Percentiles rank a stretch among this genome's conserved stretches.
Evolutionary conservation across 2,113 vertebrate species (phyloP).

Genomic region (Elanoides forficatus): DNA sequence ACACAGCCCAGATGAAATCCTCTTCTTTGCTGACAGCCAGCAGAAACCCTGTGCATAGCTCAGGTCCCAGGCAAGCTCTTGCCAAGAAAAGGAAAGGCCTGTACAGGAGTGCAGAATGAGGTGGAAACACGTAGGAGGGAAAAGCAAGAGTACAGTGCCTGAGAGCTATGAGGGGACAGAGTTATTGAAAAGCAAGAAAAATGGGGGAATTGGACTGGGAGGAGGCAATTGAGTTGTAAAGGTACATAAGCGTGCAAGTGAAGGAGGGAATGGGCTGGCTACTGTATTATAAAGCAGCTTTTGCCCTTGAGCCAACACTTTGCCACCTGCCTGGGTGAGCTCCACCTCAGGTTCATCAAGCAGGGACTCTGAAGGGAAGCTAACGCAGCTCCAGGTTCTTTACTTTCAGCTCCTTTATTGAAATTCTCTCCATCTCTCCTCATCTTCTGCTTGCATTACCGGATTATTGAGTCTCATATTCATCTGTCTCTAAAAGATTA

Average conservation of each 20-base stretch:
- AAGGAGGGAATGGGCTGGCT: neutral
- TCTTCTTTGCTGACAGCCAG: neutral
- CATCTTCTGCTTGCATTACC: slow-evolving; percentile 55
- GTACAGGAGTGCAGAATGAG: neutral
- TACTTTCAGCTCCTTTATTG: slow-evolving; percentile 35
- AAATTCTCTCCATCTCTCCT: slow-evolving; percentile 66
- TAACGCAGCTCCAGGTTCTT: neutral
- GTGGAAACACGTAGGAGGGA: neutral
- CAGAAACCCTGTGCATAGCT: neutral
- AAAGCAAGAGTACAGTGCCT: neutral
- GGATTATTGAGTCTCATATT: slow-evolving; percentile 65
- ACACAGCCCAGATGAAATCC: neutral
- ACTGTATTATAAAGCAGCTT: neutral
- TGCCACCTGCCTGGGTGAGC: neutral
- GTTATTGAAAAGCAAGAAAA: neutral
- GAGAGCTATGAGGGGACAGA: neutral
- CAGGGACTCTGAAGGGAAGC: neutral
- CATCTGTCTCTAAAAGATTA: slow-evolving; percentile 77
- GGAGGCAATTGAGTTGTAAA: neutral
- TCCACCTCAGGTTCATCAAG: neutral
- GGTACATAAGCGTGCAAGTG: neutral
- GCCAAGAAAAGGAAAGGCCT: neutral
- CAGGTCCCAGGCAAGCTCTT: neutral
- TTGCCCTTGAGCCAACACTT: neutral
- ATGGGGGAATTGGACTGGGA: neutral